Percentiles rank a stretch among this genome's conserved stretches.
Evolutionary conservation across 2,797 vertebrate genomes (phyloP).

Genomic region (Graptemys geographica): DNA sequence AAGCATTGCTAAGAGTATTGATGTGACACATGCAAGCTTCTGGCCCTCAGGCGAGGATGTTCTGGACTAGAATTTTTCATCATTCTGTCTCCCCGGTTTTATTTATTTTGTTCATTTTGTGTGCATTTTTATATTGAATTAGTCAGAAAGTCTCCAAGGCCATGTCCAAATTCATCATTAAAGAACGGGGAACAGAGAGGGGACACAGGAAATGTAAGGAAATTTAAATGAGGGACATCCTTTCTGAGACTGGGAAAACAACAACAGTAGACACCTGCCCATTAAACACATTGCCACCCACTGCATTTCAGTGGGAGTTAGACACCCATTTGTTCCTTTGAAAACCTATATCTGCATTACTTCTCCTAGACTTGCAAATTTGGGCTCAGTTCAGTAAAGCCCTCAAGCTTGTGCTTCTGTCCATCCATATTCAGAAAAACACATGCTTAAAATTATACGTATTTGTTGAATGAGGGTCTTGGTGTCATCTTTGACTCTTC

Average conservation of each 20-base stretch:
- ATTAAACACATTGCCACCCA: neutral
- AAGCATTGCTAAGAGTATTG: neutral
- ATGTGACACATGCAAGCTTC: neutral
- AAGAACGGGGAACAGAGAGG: neutral
- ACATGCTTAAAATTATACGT: neutral
- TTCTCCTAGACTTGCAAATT: neutral
- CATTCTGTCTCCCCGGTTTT: neutral
- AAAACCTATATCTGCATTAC: neutral
- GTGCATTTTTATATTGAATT: neutral
- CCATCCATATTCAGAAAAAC: neutral
- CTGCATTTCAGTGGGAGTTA: neutral
- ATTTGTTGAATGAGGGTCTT: neutral
- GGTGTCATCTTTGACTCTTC: neutral
- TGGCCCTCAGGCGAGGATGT: neutral
- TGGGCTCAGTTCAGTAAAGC: neutral
- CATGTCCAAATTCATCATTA: neutral
- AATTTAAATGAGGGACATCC: neutral
- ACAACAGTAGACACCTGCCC: neutral
- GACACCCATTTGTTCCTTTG: neutral
- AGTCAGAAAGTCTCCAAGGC: neutral
- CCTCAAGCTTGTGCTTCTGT: neutral
- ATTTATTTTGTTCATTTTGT: constrained; percentile 5
- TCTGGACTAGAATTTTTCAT: constrained; percentile 49
- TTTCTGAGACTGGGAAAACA: neutral
- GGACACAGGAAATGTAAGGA: neutral